Evolutionary conservation across 1,140 invertebrate species (phyloP).

Genomic region (Nylanderia fulva): DNA sequence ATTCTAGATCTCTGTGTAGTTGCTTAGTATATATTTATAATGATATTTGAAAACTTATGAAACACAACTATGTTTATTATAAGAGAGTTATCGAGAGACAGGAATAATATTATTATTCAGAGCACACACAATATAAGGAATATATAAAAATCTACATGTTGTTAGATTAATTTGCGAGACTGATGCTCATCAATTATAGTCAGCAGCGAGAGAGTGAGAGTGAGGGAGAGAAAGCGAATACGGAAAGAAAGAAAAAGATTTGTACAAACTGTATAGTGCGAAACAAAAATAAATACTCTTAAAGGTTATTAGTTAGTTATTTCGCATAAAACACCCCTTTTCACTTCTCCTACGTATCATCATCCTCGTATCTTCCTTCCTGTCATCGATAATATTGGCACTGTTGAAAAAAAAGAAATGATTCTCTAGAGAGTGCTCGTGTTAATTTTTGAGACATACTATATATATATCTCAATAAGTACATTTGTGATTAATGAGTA

Average conservation of each 20-base stretch:
- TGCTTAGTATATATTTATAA: conserved; percentile 65
- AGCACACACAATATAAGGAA: conserved; percentile 32
- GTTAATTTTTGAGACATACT: conserved; percentile 54
- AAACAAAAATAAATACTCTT: conserved; percentile 80
- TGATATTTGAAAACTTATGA: conserved; percentile 61
- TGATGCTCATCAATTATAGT: conserved; percentile 70
- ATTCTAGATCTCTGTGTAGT: conserved; percentile 57
- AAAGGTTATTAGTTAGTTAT: conserved; percentile 83
- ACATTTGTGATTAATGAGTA: conserved; percentile 79
- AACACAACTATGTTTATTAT: conserved; percentile 67
- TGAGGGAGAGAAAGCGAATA: conserved; percentile 80
- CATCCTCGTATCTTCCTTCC: conserved; percentile 70
- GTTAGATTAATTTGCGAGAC: conserved; percentile 70
- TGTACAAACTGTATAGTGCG: conserved; percentile 84
- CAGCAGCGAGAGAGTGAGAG: conserved; percentile 80
- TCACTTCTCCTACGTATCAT: conserved; percentile 70
- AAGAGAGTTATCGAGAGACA: conserved; percentile 60
- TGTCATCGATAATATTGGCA: conserved; percentile 65
- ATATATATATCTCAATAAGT: conserved; percentile 51
- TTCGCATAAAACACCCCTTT: conserved; percentile 77
- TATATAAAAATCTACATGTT: conserved; percentile 59
- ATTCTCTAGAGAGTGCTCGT: conserved; percentile 43
- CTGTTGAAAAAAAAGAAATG: conserved; percentile 24
- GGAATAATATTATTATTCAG: conserved; percentile 11
- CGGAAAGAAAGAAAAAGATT: conserved; percentile 66